Conservation (phyloP, 2,888 invertebrate genomes). For the Apomyelois bistriatella region DNA sequence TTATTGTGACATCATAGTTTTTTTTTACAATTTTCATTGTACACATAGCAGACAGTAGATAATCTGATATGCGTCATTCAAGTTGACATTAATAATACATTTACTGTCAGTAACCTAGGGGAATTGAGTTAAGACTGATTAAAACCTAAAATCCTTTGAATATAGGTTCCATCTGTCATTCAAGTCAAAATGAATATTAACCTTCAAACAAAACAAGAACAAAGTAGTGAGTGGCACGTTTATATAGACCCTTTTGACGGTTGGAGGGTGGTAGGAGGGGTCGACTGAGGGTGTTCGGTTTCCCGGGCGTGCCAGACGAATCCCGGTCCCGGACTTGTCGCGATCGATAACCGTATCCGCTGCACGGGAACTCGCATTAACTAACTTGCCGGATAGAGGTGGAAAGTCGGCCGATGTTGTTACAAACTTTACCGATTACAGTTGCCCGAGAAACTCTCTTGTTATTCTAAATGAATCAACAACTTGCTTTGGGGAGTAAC, state of each 20-base stretch:
- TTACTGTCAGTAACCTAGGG: not conserved
- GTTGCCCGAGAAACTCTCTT: slow-evolving; percentile 51
- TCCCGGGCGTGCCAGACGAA: slow-evolving; percentile 68
- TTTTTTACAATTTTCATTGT: not conserved
- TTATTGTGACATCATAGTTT: slow-evolving; percentile 6
- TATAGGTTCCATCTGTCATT: slow-evolving; percentile 32
- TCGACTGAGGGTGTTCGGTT: slow-evolving; percentile 44
- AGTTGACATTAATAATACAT: not conserved
- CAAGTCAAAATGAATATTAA: slow-evolving; percentile 69
- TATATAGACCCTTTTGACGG: slow-evolving; percentile 58
- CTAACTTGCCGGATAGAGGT: slow-evolving; percentile 63
- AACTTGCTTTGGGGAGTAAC: slow-evolving; percentile 35
- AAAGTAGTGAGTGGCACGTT: slow-evolving; percentile 68
- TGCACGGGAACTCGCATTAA: slow-evolving; percentile 71
- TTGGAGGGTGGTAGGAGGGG: slow-evolving; percentile 30
- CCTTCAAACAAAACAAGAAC: slow-evolving; percentile 78
- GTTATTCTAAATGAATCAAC: slow-evolving; percentile 60
- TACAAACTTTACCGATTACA: slow-evolving; percentile 74
- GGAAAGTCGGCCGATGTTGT: slow-evolving; percentile 73
- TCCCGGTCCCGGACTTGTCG: slow-evolving; percentile 69
- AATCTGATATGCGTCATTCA: not conserved
- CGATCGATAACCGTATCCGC: slow-evolving; percentile 74
- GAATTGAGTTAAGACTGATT: not conserved
- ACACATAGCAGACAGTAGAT: not conserved
- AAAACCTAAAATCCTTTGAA: too few relatives aligned